Base-by-base conservation (phyloP, 2,888 invertebrate genomes). In the Harpagoxenus sublaevis region DNA sequence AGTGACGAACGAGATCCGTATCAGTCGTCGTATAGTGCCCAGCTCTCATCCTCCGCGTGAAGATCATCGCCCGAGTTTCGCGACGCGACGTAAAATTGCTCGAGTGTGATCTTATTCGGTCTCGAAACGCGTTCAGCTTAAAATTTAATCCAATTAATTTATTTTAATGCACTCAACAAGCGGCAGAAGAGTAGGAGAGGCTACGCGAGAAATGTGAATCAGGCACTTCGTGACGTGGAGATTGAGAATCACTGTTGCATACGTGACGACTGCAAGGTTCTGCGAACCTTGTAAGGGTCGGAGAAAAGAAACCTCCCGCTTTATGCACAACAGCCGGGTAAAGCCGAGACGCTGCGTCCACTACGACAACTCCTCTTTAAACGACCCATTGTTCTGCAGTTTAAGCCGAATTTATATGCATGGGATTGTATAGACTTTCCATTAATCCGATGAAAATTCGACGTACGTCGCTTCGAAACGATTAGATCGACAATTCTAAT, bases 221-320 rank as follows among this genome's bases (percentile, higher is more conserved):
- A 9, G 12, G 6, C 12, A 23, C 8, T 15, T 35, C 31, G 39
- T 42, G 28, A 15, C 4, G 3, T 57, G 10, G 9, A 18, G 35
- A 73, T 31, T 85, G 89, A 89, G 89, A 87, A 75, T 83, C 88
- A 75, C 90, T 90, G 89, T 53, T 28, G 60, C 60, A 66, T 53
- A 71, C 71, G 84, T 62, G 75, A 73, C 68, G 66, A 62, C 74
- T 42, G 84, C 23, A 48, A 75, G 75, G 23, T 51, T 65, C 65
- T 63, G 31, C 82, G 60, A 78, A 60, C 84, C 88, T 84, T 88
- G 83, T 62, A 90, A 89, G 77, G 85, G 83, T 75, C 89, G 87
- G 86, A 62, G 83, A 82, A 84, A 82, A 84, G 87, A 89, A 87
- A 83, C 83, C 84, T 87, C 87, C 78, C 90, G 87, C 74, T 89